Percentiles rank a stretch among this genome's conserved stretches.
These are phyloP conservation scores for Calosoma granatense DNA, from an alignment of 1,140 invertebrate genomes.

Conservation along the genomic window DNA sequence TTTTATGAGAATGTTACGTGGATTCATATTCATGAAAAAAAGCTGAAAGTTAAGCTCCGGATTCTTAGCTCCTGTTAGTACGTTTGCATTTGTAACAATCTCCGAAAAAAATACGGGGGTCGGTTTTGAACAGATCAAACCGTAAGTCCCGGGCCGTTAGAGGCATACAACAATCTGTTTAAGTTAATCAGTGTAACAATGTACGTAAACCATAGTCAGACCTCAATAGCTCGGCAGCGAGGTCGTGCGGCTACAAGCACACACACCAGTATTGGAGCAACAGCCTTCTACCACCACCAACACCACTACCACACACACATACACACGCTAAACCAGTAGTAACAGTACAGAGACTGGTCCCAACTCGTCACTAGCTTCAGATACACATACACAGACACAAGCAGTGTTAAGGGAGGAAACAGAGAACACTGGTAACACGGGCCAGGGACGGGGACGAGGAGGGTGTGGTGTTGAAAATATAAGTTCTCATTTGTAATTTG, in stretches of 20 bases:
- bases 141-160: background rate
- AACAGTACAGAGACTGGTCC: background rate
- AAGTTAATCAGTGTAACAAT: conserved; percentile 6
- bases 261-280: background rate
- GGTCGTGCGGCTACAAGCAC: too few relatives aligned
- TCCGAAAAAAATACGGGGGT: background rate
- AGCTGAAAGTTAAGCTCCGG: too few relatives aligned
- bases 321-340: background rate
- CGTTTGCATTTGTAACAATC: too few relatives aligned
- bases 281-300: background rate
- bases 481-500: conserved; percentile 9
- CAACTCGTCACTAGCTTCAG: too few relatives aligned
- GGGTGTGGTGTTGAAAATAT: conserved; percentile 1
- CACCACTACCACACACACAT: background rate
- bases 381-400: too few relatives aligned
- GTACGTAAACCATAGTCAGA: background rate
- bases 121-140: background rate
- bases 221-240: background rate
- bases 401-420: background rate
- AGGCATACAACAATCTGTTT: background rate
- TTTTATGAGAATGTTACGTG: too few relatives aligned
- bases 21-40: too few relatives aligned
- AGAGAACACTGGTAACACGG: too few relatives aligned
- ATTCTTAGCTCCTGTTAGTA: too few relatives aligned
- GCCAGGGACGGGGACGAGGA: background rate